phyloP scores from a whole-genome alignment of 2,797 vertebrate species.

The Agapornis canus region DNA sequence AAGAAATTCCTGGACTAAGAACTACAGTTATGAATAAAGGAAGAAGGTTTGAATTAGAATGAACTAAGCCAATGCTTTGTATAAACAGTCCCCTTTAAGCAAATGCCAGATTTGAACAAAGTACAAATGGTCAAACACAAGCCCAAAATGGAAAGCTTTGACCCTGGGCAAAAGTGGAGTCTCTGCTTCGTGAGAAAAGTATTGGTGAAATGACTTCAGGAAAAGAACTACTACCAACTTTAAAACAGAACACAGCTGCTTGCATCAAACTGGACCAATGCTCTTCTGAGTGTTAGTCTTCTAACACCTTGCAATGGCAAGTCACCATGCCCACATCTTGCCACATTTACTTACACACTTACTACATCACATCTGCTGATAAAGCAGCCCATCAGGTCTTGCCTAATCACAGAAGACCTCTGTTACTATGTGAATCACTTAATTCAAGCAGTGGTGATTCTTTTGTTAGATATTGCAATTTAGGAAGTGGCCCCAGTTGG shows the following conservation, averaged over 20 bases:
- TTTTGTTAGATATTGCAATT: background rate
- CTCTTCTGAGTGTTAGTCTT: background rate
- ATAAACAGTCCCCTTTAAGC: background rate
- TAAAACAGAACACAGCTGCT: background rate
- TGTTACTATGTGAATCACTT: background rate
- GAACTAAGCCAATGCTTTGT: background rate
- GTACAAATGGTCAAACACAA: background rate
- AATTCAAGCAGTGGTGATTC: background rate
- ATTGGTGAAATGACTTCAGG: background rate
- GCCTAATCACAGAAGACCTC: background rate
- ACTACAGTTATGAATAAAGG: background rate
- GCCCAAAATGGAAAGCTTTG: background rate
- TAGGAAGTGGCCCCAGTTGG: background rate
- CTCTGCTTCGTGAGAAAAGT: background rate
- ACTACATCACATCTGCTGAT: background rate
- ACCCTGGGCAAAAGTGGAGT: background rate
- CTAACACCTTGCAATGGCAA: background rate
- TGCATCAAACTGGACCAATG: background rate
- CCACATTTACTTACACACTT: background rate
- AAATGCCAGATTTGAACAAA: background rate
- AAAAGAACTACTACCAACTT: background rate
- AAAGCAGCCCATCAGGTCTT: background rate
- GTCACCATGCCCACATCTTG: background rate
- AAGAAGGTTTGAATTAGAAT: background rate
- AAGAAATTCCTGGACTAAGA: background rate